Evolutionary conservation across 2,797 vertebrate species (phyloP), one percentile per base, ranked within the genome.

Genomic region (Cynopterus sphinx): DNA sequence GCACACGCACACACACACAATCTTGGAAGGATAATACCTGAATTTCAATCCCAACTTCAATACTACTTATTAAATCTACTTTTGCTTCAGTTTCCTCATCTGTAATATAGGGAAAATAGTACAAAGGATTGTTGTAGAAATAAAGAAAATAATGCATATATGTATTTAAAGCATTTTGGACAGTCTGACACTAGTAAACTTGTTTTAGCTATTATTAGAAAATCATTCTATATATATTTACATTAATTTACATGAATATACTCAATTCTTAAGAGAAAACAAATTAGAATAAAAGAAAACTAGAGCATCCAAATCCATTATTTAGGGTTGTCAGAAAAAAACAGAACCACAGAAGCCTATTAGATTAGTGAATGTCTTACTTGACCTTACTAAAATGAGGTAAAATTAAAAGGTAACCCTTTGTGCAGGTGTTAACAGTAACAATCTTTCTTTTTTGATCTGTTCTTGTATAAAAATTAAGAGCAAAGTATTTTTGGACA

Each of bases 361-460:
- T 55, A 79, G 26, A 68, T 63, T 15, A 87, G 10, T 17, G 12
- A 90, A 10, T 31, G 15, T 28, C 9, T 91, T 82, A 86, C 10
- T 78, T 21, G 67, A 78, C 53, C 26, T 68, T 88, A 39, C 65
- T 55, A 74, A 92, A 85, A 78, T 17, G 1, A 4, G 13, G 11
- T 46, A 94, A 82, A 94, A 87, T 49, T 26, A 59, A 82, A 91
- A 87, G 33, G 24, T 73, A 83, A 89, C 21, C 5, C 26, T 95
- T 94, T 74, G 13, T 75, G 51, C 88, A 12, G 26, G 9, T 68
- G 4, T 39, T 88, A 94, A 79, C 10, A 88, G 33, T 61, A 77
- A 36, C 17, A 57, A 90, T 49, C 49, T 49, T 49, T 15, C 31
- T 93, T 87, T 90, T 59, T 28, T 59, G 70, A 28, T 51, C 33